Evolutionary conservation across 2,888 invertebrate genomes (phyloP).

Genomic region (Agonopterix heracliana): DNA sequence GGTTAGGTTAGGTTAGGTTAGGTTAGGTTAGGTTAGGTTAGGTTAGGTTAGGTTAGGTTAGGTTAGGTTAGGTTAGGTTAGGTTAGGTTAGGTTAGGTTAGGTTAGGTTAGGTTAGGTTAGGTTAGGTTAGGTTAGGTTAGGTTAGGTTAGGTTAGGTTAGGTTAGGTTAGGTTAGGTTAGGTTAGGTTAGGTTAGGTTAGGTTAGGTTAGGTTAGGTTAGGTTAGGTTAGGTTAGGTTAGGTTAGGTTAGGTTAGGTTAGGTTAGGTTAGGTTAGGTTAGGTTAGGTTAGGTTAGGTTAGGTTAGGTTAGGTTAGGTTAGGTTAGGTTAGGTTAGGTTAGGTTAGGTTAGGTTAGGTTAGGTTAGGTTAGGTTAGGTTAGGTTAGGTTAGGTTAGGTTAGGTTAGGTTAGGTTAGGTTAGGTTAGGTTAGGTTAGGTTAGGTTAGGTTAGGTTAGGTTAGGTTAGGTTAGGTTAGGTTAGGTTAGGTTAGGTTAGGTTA

Average conservation of each 20-base stretch:
- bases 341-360: no score
- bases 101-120: slow-evolving; percentile 18
- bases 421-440: slow-evolving; percentile 9
- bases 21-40: slow-evolving; percentile 8
- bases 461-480: slow-evolving; percentile 14
- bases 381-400: no score
- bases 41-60: slow-evolving; percentile 12
- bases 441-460: slow-evolving; percentile 14
- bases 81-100: slow-evolving; percentile 14
- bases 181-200: slow-evolving; percentile 14
- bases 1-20: no score
- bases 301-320: slow-evolving; percentile 17
- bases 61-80: slow-evolving; percentile 12
- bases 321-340: slow-evolving; percentile 5
- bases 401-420: slow-evolving; percentile 11
- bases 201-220: slow-evolving; percentile 18
- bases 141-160: slow-evolving; percentile 13
- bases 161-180: slow-evolving; percentile 11
- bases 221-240: slow-evolving; percentile 18
- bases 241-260: slow-evolving; percentile 17
- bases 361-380: no score
- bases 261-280: slow-evolving; percentile 18
- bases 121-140: slow-evolving; percentile 18
- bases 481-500: slow-evolving; percentile 15
- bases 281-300: slow-evolving; percentile 16